These are phyloP conservation scores for Porites cylindrica DNA, from an alignment of 92 coral and sea anemone species.

Conservation along the genomic window DNA sequence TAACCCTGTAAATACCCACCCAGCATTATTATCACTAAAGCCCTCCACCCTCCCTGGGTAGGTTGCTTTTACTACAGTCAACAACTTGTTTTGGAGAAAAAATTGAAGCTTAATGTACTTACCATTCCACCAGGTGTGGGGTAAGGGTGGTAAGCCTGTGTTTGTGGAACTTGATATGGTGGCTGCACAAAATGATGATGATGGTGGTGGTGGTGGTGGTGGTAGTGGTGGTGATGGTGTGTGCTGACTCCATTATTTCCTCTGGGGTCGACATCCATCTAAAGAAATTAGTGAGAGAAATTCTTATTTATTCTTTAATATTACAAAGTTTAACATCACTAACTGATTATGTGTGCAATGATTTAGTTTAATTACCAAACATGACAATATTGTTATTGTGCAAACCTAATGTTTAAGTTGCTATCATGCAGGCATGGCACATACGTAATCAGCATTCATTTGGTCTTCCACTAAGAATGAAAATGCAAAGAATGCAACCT, in stretches of 20 bases:
- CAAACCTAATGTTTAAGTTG: too few relatives aligned
- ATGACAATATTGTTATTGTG: too few relatives aligned
- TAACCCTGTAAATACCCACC: too few relatives aligned
- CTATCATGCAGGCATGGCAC: too few relatives aligned
- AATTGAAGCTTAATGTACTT: slow-evolving; percentile 9
- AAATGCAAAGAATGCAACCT: too few relatives aligned
- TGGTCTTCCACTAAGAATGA: too few relatives aligned
- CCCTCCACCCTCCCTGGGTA: not conserved
- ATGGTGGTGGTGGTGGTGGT: slow-evolving; percentile 93
- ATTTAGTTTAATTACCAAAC: too few relatives aligned
- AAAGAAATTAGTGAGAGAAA: slow-evolving; percentile 31
- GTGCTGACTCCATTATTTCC: slow-evolving; percentile 53
- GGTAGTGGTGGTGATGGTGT: slow-evolving; percentile 88
- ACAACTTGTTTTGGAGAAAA: not conserved
- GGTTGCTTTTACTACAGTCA: not conserved
- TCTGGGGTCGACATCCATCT: slow-evolving; percentile 71
- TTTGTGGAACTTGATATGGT: slow-evolving; percentile 82
- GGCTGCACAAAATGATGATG: slow-evolving; percentile 90
- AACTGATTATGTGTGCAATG: not conserved
- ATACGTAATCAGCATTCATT: too few relatives aligned
- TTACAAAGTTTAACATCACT: not conserved
- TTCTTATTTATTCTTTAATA: not conserved
- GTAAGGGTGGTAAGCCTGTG: slow-evolving; percentile 81
- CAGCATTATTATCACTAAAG: too few relatives aligned
- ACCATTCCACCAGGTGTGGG: slow-evolving; percentile 72